These are phyloP conservation scores for Bothrops jararaca DNA, from an alignment of 2,113 vertebrate genomes.

Conservation along the genomic window DNA sequence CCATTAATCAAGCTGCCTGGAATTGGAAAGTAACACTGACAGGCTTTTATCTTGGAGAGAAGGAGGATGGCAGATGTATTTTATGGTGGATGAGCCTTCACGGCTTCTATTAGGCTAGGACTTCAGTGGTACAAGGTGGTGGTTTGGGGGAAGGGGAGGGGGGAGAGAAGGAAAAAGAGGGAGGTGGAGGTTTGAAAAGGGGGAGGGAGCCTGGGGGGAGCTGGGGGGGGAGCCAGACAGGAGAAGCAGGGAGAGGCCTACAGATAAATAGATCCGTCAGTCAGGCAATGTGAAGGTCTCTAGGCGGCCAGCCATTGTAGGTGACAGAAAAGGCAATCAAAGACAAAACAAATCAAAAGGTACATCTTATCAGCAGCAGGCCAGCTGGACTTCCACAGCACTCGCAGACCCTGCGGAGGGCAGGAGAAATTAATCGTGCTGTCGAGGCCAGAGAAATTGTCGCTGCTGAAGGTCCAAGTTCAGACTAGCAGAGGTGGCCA, in stretches of 20 bases:
- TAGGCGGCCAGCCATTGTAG: slow-evolving; percentile 70
- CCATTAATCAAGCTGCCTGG: slow-evolving; percentile 78
- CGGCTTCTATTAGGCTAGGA: slow-evolving; percentile 56
- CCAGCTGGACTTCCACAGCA: slow-evolving; percentile 71
- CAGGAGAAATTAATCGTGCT: slow-evolving; percentile 77
- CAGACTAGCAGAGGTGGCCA: slow-evolving; percentile 65
- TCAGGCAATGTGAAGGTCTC: slow-evolving; percentile 70
- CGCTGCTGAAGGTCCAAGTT: slow-evolving; percentile 68
- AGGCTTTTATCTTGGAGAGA: slow-evolving; percentile 72
- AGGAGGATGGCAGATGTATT: slow-evolving; percentile 67
- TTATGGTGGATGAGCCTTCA: slow-evolving; percentile 68
- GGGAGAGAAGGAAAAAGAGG: slow-evolving; percentile 40
- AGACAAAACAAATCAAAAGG: slow-evolving; percentile 76
- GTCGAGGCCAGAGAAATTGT: slow-evolving; percentile 73
- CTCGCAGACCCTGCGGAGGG: slow-evolving; percentile 65
- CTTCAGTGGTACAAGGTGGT: slow-evolving; percentile 53
- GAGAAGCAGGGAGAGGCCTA: slow-evolving; percentile 63
- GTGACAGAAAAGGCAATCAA: slow-evolving; percentile 78
- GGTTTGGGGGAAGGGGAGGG: slow-evolving; percentile 17
- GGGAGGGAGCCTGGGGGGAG: neutral
- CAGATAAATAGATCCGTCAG: slow-evolving; percentile 77
- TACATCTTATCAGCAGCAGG: slow-evolving; percentile 75
- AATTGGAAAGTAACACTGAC: slow-evolving; percentile 75
- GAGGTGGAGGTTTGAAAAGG: slow-evolving; percentile 29
- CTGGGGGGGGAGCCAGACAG: slow-evolving; percentile 16